Evolutionary conservation across 2,113 vertebrate genomes (phyloP).

Genomic region (Sakesphorus luctuosus): DNA sequence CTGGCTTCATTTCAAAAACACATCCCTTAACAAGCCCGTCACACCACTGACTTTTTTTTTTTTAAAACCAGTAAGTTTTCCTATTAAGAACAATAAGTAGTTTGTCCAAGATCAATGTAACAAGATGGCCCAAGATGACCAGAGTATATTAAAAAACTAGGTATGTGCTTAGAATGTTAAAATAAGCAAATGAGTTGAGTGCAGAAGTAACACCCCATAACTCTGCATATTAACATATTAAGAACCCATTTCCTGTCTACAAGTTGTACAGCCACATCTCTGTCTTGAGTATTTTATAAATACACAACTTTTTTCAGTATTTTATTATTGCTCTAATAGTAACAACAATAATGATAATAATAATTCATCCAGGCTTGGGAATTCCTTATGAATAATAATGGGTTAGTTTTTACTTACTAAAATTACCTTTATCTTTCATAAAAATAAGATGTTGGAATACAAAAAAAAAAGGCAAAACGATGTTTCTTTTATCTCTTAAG

Average conservation of each 20-base stretch:
- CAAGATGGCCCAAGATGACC: neutral
- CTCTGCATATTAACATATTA: neutral
- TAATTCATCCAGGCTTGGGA: neutral
- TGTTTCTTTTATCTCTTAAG: neutral
- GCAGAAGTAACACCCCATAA: neutral
- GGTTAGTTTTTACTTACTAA: neutral
- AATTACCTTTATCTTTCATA: neutral
- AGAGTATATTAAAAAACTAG: neutral
- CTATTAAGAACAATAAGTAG: neutral
- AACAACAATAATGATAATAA: neutral
- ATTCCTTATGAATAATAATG: neutral
- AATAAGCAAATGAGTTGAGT: neutral
- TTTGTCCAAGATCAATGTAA: neutral
- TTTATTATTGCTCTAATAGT: neutral
- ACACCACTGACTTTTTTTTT: neutral
- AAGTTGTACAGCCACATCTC: neutral
- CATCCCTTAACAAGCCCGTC: neutral
- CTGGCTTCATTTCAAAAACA: neutral
- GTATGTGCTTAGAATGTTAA: neutral
- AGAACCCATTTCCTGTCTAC: neutral
- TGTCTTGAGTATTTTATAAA: neutral
- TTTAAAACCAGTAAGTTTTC: neutral
- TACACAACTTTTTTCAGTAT: neutral
- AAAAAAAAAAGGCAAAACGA: neutral
- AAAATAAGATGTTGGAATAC: neutral